Percentiles rank a stretch among this genome's conserved stretches.
Evolutionary conservation across 2,888 invertebrate genomes (phyloP).

Genomic region (Melitaea athalia): DNA sequence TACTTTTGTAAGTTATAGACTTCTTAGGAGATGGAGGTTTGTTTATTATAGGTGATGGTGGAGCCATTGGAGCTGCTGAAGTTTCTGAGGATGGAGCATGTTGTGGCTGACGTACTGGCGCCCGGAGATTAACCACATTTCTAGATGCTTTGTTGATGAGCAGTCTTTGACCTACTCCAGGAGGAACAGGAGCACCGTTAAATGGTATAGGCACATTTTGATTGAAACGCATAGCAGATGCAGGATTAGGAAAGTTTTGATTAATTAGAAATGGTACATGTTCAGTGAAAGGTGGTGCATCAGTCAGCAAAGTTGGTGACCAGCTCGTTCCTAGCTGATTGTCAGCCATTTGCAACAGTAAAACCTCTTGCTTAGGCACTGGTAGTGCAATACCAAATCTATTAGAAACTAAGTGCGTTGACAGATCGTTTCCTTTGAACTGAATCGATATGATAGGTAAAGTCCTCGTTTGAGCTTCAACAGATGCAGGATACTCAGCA

Average conservation of each 20-base stretch:
- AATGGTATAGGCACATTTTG: slow-evolving; percentile 63
- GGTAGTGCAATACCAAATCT: slow-evolving; percentile 73
- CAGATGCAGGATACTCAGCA: slow-evolving; percentile 63
- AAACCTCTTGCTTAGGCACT: slow-evolving; percentile 73
- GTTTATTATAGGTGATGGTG: slow-evolving; percentile 40
- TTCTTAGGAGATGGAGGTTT: slow-evolving; percentile 67
- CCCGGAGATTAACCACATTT: slow-evolving; percentile 62
- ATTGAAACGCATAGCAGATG: slow-evolving; percentile 70
- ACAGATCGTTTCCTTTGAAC: slow-evolving; percentile 75
- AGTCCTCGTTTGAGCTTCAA: slow-evolving; percentile 65
- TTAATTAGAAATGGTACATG: slow-evolving; percentile 72
- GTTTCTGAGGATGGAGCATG: slow-evolving; percentile 42
- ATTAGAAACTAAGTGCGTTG: slow-evolving; percentile 68
- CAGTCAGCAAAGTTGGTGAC: slow-evolving; percentile 57
- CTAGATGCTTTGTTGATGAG: slow-evolving; percentile 57
- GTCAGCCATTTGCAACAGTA: slow-evolving; percentile 56
- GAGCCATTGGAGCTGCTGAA: slow-evolving; percentile 36
- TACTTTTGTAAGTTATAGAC: slow-evolving; percentile 80
- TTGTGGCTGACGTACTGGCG: slow-evolving; percentile 65
- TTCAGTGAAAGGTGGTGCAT: slow-evolving; percentile 59
- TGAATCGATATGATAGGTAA: slow-evolving; percentile 72
- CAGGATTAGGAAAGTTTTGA: slow-evolving; percentile 74
- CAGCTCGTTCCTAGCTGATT: slow-evolving; percentile 56
- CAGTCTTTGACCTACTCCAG: slow-evolving; percentile 65
- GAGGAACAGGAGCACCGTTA: slow-evolving; percentile 60